Evolutionary conservation across 2,797 vertebrate genomes (phyloP), one percentile per base, ranked within the genome.

Genomic region (Oophaga sylvatica): DNA sequence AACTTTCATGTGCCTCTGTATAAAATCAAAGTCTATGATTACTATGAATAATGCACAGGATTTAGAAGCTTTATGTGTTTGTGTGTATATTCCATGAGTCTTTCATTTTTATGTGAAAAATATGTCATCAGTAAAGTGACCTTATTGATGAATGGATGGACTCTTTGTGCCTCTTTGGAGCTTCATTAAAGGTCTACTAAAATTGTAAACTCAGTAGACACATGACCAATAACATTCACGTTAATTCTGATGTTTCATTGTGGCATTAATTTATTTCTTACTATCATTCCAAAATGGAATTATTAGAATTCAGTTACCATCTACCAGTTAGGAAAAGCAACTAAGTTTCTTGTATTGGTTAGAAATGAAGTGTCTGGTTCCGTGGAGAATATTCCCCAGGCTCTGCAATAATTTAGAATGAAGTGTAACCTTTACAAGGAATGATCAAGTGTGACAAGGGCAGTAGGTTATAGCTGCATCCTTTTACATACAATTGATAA

Each of bases 371-470:
- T 86, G 84, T 80, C 88, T 79, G 63, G 11, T 29, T 62, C 65
- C 73, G 80, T 56, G 31, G 56, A 86, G 84, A 82, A 86, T 86
- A 86, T 86, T 89, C 88, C 84, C 84, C 26, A 86, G 88, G 84
- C 84, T 57, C 53, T 35, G 53, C 56, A 53, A 83, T 83, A 89
- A 79, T 89, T 73, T 73, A 89, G 88, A 89, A 67, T 87, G 88
- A 89, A 89, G 84, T 76, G 73, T 89, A 89, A 89, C 88, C 88
- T 89, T 89, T 89, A 89, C 83, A 68, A 89, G 75, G 84, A 87
- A 89, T 89, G 88, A 89, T 89, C 83, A 86, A 87, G 88, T 87
- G 88, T 86, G 88, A 89, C 88, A 89, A 89, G 88, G 84, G 88
- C 88, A 89, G 57, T 45, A 83, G 84, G 88, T 83, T 84, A 86